Conservation (phyloP, 2,888 invertebrate genomes). For the Cepaea hortensis region DNA sequence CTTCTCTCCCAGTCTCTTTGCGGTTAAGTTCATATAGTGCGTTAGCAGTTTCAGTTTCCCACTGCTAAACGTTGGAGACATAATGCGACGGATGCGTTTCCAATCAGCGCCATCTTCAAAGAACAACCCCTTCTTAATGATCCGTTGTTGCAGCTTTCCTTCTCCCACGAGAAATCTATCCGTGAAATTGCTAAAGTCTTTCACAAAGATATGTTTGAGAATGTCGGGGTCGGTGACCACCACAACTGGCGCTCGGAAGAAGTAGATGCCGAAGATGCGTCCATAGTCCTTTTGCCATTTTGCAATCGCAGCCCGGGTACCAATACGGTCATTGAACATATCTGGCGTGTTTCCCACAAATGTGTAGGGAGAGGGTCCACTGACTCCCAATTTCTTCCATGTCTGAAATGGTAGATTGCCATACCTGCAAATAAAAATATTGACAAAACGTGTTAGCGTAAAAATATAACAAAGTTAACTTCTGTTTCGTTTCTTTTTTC, state of each 20-base stretch:
- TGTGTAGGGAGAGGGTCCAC: constrained; percentile 26
- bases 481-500: too few relatives aligned
- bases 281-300: constrained; percentile 47
- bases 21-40: constrained; percentile 31
- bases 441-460: background rate
- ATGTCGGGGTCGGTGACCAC: constrained; percentile 53
- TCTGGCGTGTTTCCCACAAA: constrained; percentile 37
- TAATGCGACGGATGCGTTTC: constrained; percentile 33
- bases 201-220: constrained; percentile 58
- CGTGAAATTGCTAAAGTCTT: constrained; percentile 56
- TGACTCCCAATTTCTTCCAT: constrained; percentile 38
- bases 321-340: constrained; percentile 37
- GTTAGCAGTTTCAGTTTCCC: constrained; percentile 27
- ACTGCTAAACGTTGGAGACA: constrained; percentile 36
- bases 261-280: constrained; percentile 39
- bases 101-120: constrained; percentile 26
- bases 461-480: background rate
- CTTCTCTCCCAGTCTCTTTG: constrained; percentile 9
- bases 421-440: constrained; percentile 3
- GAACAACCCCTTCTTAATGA: constrained; percentile 29
- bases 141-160: background rate
- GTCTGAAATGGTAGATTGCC: constrained; percentile 5
- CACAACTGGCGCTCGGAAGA: constrained; percentile 45
- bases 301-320: background rate
- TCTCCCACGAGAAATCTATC: constrained; percentile 49